Base-by-base conservation (phyloP, 2,113 vertebrate species). In the Cariama cristata region DNA sequence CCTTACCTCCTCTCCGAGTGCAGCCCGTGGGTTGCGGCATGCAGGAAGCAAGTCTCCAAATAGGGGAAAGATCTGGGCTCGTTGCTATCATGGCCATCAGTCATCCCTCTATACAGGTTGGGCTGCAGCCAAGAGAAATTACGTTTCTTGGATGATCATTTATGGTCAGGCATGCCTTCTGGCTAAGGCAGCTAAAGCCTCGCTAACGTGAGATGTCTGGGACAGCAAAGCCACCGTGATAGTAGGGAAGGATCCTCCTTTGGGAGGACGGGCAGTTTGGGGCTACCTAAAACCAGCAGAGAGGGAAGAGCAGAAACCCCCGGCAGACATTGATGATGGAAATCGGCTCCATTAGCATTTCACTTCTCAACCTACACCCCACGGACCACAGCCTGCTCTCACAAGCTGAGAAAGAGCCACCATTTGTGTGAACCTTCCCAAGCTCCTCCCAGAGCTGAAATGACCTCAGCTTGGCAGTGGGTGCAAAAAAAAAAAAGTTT, bases 101-200 rank as follows among this genome's bases (percentile, higher is more conserved):
- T 88, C 67, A 38, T 23, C 26, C 50, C 26, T 12, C 53, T 30
- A 1, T 14, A 23, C 60, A 13, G 33, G 35, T 55, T 89, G 87
- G 80, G 72, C 64, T 21, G 9, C 23, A 19, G 92, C 90, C 96
- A 88, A 35, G 60, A 44, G 85, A 21, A 85, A 40, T 83, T 6
- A 18, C 5, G 0, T 28, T 42, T 62, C 67, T 6, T 10, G 11
- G 30, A 72, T 47, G 79, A 24, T 58, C 94, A 81, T 93, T 96
- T 84, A 84, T 91, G 96, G 95, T 58, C 94, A 92, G 79, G 72
- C 59, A 69, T 75, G 9, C 35, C 79, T 47, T 47, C 44, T 15
- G 49, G 44, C 67, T 22, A 14, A 14, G n/a, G 47, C 86, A 77
- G 74, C 79, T 62, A 53, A 58, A 86, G 49, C 38, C 63, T 68